Evolutionary conservation across 53 echinoderm and acorn worm species (phyloP), one percentile per base, ranked within the genome.

Genomic region (Zoroaster sp.): DNA sequence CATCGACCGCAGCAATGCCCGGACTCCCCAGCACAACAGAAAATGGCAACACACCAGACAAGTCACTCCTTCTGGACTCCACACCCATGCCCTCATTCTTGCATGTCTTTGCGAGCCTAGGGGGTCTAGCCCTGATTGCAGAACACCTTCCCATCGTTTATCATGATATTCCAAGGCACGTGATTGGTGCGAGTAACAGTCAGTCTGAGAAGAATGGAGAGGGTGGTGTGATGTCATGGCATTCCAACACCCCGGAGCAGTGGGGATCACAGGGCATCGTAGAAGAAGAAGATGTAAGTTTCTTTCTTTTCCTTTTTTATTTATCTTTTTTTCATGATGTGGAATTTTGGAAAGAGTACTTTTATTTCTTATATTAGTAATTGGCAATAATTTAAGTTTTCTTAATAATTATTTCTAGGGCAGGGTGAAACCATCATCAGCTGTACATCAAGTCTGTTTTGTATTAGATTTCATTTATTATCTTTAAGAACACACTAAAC

Each of bases 101-200:
- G 39, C 94, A 98, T 35, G 96, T 98, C 31, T 98, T 98, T 94
- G 99, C 99, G 52, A 89, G 93, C 34, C 88, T 98, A 34, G 96
- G 96, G n/a, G 99, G 99, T 70, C 83, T 99, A 86, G 99, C 99
- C 25, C 93, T 99, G 73, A 94, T 99, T 8, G 99, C 99, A 5
- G 99, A 99, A 71, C 99, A 99, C 88, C 96, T 99, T 21, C 99
- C 99, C 21, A 89, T 96, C 15, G 82, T 91, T 32, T 95, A 93
- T 81, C 93, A 93, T 43, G 93, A 95, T 43, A 83, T 86, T 23
- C 83, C 90, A 0, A 25, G 90, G 69, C 75, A 54, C 25, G 38
- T 40, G 51, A 73, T 72, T 45, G 92, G 45, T 66, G 72, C 72
- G 42, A 51, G 39, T 25, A 37, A 33, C 47, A 30, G 77, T 23